Percentiles rank a stretch among this genome's conserved stretches.
Conservation (phyloP, 2,797 vertebrate genomes). For the Mallotus villosus region DNA sequence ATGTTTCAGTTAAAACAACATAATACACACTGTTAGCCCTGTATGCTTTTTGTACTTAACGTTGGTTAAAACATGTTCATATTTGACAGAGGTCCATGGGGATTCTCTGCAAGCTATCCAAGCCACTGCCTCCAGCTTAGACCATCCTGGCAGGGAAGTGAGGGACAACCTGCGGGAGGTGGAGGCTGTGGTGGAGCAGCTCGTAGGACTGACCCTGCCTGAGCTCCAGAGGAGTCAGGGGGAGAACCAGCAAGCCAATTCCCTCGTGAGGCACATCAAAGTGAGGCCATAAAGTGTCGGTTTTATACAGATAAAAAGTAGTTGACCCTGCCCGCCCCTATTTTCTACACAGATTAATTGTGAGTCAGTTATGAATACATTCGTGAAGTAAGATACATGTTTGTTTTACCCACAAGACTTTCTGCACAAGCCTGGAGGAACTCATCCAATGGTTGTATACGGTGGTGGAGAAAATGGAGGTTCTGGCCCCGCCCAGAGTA, state of each 20-base stretch:
- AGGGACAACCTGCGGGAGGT: slow-evolving; percentile 46
- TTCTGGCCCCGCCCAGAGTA: slow-evolving; percentile 63
- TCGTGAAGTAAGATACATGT: background rate
- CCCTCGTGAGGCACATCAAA: slow-evolving; percentile 84
- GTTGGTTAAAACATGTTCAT: background rate
- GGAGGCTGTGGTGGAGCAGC: slow-evolving; percentile 52
- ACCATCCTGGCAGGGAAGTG: slow-evolving; percentile 30
- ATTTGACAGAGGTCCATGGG: slow-evolving; percentile 11
- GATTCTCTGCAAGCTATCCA: slow-evolving; percentile 23
- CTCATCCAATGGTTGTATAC: slow-evolving; percentile 84
- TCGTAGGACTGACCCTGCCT: slow-evolving; percentile 46
- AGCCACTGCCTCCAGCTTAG: slow-evolving; percentile 23
- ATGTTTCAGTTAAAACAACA: background rate
- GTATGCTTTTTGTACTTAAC: background rate
- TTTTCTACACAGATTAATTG: background rate
- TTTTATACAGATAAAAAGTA: background rate
- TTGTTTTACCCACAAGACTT: slow-evolving; percentile 70
- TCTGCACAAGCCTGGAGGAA: slow-evolving; percentile 86
- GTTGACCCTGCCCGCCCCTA: background rate
- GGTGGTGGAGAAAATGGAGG: slow-evolving; percentile 68
- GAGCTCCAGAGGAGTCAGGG: slow-evolving; percentile 40
- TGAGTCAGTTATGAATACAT: background rate
- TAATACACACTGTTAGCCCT: background rate
- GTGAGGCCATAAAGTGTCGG: slow-evolving; percentile 58
- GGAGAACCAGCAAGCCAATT: slow-evolving; percentile 54